Conservation (phyloP, 2,888 invertebrate species). For the Erebia palarica region DNA sequence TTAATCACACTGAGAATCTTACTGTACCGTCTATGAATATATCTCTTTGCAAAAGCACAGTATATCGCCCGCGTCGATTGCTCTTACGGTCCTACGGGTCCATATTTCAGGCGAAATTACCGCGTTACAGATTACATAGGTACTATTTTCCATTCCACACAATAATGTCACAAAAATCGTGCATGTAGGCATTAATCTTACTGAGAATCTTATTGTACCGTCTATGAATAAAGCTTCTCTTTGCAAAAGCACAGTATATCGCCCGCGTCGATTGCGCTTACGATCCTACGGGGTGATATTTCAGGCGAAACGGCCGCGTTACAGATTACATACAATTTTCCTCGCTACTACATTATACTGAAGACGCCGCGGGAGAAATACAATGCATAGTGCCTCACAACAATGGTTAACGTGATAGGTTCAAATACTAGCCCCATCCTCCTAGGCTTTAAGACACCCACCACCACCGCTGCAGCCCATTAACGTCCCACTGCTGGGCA, state of each 20-base stretch:
- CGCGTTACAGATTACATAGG: constrained; percentile 71
- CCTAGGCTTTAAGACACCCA: too few species aligned
- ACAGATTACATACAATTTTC: constrained; percentile 74
- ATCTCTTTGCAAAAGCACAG: constrained; percentile 55
- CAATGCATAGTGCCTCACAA: neutral
- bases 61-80: constrained; percentile 60
- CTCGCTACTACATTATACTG: constrained; percentile 55
- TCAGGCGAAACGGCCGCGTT: constrained; percentile 63
- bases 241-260: constrained; percentile 53
- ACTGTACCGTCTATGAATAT: constrained; percentile 30
- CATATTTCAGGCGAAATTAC: constrained; percentile 67
- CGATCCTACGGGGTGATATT: constrained; percentile 65
- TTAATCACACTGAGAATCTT: neutral
- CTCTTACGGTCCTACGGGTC: constrained; percentile 61
- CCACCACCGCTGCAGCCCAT: too few species aligned
- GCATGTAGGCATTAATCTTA: neutral
- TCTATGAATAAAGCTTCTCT: constrained; percentile 48
- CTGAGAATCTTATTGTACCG: neutral
- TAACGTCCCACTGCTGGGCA: too few species aligned
- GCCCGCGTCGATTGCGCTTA: constrained; percentile 63
- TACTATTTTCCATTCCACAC: constrained; percentile 31
- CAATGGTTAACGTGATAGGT: too few species aligned
- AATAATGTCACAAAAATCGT: too few species aligned
- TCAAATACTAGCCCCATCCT: too few species aligned
- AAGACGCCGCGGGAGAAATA: constrained; percentile 41